phyloP scores from a whole-genome alignment of 2,888 invertebrate genomes.

The Spicauda simplicius region DNA sequence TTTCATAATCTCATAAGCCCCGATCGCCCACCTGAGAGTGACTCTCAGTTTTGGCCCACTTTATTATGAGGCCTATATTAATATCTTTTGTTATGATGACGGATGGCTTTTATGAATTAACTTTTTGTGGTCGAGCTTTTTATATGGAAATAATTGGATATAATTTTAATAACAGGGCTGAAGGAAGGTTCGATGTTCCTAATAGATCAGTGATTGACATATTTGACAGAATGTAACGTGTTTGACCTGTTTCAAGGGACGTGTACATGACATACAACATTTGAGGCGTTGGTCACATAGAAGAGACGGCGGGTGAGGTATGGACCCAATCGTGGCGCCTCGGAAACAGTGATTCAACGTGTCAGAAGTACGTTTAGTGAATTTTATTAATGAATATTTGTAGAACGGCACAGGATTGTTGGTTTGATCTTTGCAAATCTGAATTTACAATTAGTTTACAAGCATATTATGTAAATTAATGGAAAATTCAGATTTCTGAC shows the following conservation, averaged over 20 bases:
- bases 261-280: conserved; percentile 4
- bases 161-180: conserved; percentile 64
- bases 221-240: conserved; percentile 44
- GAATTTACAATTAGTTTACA: too few relatives aligned
- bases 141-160: conserved; percentile 70
- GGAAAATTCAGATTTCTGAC: too few relatives aligned
- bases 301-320: background rate
- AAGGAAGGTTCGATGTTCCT: conserved; percentile 2
- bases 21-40: conserved; percentile 54
- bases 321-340: background rate
- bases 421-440: too few relatives aligned
- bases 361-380: too few relatives aligned
- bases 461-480: too few relatives aligned
- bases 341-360: too few relatives aligned
- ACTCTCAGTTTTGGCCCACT: conserved; percentile 57
- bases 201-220: conserved; percentile 41
- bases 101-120: conserved; percentile 68
- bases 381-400: too few relatives aligned
- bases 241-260: conserved; percentile 11
- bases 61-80: conserved; percentile 52
- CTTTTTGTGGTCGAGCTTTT: conserved; percentile 59
- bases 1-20: conserved; percentile 46
- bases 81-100: conserved; percentile 66
- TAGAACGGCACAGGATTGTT: too few relatives aligned
- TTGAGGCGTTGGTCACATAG: background rate